These are phyloP conservation scores for Coccyzus lansbergi DNA, from an alignment of 2,797 vertebrate species.

Conservation along the genomic window DNA sequence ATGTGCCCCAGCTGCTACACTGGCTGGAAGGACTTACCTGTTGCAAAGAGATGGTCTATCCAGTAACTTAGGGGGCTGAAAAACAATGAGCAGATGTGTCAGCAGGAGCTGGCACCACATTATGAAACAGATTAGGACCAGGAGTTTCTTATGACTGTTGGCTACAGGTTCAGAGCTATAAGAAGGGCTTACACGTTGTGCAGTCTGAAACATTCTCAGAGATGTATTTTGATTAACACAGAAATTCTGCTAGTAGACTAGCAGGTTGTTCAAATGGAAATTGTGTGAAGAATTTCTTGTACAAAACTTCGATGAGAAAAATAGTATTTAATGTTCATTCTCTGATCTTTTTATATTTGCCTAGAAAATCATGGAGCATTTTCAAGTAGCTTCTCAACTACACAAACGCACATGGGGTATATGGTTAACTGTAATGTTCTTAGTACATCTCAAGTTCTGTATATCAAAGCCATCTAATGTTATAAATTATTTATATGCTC, in stretches of 20 bases:
- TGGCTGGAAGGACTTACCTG: slow-evolving; percentile 59
- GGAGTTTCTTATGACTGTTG: neutral
- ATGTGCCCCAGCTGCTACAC: slow-evolving; percentile 43
- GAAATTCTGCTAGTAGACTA: neutral
- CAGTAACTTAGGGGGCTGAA: slow-evolving; percentile 2
- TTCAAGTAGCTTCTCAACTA: neutral
- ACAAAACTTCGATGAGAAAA: neutral
- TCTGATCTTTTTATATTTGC: neutral
- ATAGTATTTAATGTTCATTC: neutral
- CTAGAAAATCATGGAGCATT: neutral
- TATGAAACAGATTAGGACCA: slow-evolving; percentile 56
- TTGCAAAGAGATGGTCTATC: slow-evolving; percentile 26
- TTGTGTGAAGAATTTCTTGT: neutral
- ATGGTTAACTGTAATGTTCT: neutral
- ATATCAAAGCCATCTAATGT: neutral
- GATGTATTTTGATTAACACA: neutral
- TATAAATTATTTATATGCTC: neutral
- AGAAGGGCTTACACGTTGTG: neutral
- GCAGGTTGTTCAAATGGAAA: neutral
- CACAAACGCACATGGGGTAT: neutral
- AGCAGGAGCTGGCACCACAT: slow-evolving; percentile 36
- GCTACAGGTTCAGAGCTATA: neutral
- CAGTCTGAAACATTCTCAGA: neutral
- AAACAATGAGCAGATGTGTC: slow-evolving; percentile 50
- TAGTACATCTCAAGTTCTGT: neutral